phyloP scores from a whole-genome alignment of 2,113 vertebrate genomes.

The Artemisiospiza belli region DNA sequence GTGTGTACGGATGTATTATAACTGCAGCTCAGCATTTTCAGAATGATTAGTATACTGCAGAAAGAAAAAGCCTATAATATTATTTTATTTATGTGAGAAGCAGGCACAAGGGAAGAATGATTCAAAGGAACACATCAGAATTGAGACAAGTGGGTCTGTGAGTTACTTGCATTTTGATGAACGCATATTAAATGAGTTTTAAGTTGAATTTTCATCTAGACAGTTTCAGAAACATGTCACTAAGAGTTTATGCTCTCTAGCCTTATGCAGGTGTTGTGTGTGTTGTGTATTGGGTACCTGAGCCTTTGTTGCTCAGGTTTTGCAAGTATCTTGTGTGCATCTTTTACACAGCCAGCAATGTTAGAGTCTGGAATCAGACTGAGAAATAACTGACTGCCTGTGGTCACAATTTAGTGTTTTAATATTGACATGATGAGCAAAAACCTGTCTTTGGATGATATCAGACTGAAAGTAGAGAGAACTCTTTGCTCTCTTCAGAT shows the following conservation, averaged over 20 bases:
- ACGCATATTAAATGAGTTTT: not conserved
- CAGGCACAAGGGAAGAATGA: not conserved
- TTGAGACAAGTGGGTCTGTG: not conserved
- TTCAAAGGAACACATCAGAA: not conserved
- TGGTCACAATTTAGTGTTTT: not conserved
- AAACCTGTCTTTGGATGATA: not conserved
- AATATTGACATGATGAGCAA: not conserved
- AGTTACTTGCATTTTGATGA: not conserved
- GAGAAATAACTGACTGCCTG: not conserved
- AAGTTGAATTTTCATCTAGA: not conserved
- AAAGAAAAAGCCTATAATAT: not conserved
- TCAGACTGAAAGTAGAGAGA: not conserved
- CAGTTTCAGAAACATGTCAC: not conserved
- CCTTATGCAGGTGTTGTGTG: not conserved
- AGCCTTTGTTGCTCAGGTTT: not conserved
- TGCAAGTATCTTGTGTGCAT: not conserved
- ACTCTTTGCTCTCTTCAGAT: not conserved
- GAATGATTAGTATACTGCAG: not conserved
- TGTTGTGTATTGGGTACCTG: not conserved
- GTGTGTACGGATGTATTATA: not conserved
- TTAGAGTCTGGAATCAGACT: not conserved
- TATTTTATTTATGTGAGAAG: not conserved
- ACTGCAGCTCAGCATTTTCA: not conserved
- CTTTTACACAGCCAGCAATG: not conserved
- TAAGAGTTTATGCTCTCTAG: not conserved